These are phyloP conservation scores for Orycteropus afer DNA, from an alignment of 2,113 vertebrate genomes.

Conservation along the genomic window DNA sequence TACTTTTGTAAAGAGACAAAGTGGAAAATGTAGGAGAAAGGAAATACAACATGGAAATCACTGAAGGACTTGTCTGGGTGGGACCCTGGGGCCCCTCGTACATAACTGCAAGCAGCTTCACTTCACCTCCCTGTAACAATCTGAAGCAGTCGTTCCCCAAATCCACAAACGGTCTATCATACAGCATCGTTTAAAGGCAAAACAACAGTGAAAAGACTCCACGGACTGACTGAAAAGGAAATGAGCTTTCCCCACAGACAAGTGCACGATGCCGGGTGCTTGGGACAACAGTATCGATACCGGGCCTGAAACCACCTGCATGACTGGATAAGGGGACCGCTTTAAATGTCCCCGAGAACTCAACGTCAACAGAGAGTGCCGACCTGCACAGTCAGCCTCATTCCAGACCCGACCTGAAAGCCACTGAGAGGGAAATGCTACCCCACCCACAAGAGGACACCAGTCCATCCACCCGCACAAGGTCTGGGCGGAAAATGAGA, in stretches of 20 bases:
- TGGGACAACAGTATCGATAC: neutral
- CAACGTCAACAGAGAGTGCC: neutral
- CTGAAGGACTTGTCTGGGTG: constrained; percentile 2
- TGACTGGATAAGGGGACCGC: neutral
- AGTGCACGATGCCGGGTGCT: neutral
- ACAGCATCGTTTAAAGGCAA: constrained; percentile 21
- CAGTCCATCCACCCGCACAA: neutral
- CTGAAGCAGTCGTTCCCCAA: neutral
- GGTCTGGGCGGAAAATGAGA: neutral
- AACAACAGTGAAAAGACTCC: neutral
- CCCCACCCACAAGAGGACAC: neutral
- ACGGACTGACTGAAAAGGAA: neutral
- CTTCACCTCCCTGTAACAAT: neutral
- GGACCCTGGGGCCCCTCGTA: neutral
- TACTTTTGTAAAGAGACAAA: constrained; percentile 19
- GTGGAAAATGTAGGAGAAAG: constrained; percentile 42
- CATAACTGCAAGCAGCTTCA: constrained; percentile 21
- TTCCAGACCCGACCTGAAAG: neutral
- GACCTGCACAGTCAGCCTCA: neutral
- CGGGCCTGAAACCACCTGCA: neutral
- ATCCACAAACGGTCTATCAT: neutral
- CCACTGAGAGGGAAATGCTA: neutral
- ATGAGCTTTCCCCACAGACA: neutral
- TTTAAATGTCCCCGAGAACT: constrained; percentile 4
- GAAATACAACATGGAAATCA: constrained; percentile 35